Percentiles rank a stretch among this genome's conserved stretches.
Evolutionary conservation across 2,797 vertebrate species (phyloP).

Genomic region (Sebastes vulpes): DNA sequence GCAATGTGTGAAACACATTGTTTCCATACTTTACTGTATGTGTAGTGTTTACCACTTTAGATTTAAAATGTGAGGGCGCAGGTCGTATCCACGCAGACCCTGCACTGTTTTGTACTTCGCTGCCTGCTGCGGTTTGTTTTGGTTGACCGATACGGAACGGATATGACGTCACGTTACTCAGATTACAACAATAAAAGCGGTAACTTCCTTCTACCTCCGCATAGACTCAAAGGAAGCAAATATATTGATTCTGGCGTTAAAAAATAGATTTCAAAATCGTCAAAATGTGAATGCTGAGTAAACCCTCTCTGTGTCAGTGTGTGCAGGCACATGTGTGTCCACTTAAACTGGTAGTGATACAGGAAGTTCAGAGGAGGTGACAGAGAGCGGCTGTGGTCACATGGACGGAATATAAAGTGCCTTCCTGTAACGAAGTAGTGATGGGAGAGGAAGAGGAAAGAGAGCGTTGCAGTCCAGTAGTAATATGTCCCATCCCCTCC

Average conservation of each 20-base stretch:
- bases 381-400: neutral
- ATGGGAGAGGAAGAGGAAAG: constrained; percentile 1
- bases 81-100: too few relatives aligned
- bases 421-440: constrained; percentile 27
- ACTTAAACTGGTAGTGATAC: neutral
- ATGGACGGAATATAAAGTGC: neutral
- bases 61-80: too few relatives aligned
- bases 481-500: constrained; percentile 42
- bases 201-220: too few relatives aligned
- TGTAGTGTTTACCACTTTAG: too few relatives aligned
- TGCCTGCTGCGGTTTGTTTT: accelerated
- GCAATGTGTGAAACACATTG: accelerated
- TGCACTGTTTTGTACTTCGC: too few relatives aligned
- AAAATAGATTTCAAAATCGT: too few relatives aligned
- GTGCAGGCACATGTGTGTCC: neutral
- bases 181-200: too few relatives aligned
- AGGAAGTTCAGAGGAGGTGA: constrained; percentile 33
- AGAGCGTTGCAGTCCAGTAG: constrained; percentile 27
- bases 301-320: neutral
- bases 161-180: too few relatives aligned
- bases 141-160: accelerated
- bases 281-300: neutral
- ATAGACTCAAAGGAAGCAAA: too few relatives aligned
- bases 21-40: too few relatives aligned
- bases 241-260: too few relatives aligned